Percentiles rank a stretch among this genome's conserved stretches.
phyloP scores from a whole-genome alignment of 2,888 invertebrate genomes.

The Eucera pruinosa region DNA sequence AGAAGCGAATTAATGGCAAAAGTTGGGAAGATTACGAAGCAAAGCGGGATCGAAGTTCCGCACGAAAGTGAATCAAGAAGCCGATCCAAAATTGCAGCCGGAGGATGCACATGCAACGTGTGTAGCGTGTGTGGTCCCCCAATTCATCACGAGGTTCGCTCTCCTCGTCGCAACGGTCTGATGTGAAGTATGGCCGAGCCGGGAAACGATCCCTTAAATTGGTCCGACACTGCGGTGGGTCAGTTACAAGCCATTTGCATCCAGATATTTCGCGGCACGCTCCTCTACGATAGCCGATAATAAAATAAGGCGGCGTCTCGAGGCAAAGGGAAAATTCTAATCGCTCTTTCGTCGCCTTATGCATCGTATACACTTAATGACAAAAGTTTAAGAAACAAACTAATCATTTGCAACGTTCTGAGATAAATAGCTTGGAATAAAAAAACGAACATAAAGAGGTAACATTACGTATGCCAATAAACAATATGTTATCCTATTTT shows the following conservation, averaged over 20 bases:
- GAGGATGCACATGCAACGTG: slow-evolving; percentile 49
- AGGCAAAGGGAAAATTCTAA: too few relatives aligned
- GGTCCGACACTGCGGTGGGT: slow-evolving; percentile 82
- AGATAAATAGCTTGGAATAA: too few relatives aligned
- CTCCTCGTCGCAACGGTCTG: slow-evolving; percentile 79
- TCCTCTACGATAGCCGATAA: background rate
- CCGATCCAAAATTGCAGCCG: slow-evolving; percentile 57
- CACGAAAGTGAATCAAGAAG: slow-evolving; percentile 53
- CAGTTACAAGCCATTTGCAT: slow-evolving; percentile 79
- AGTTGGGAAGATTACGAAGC: background rate
- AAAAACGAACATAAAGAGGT: too few relatives aligned
- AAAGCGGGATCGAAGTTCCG: slow-evolving; percentile 41
- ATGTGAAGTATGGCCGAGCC: slow-evolving; percentile 76
- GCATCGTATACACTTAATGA: too few relatives aligned
- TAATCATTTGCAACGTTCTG: too few relatives aligned
- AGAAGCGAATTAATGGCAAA: too few relatives aligned
- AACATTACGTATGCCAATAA: too few relatives aligned
- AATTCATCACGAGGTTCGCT: slow-evolving; percentile 73
- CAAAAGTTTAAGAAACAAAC: too few relatives aligned
- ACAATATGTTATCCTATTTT: too few relatives aligned
- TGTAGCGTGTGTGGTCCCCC: slow-evolving; percentile 75
- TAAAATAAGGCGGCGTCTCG: background rate
- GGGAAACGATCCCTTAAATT: slow-evolving; percentile 83
- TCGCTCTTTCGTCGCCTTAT: too few relatives aligned
- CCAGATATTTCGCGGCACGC: slow-evolving; percentile 67